phyloP scores from a whole-genome alignment of 2,888 invertebrate species.

The Hypomecis atomaria region DNA sequence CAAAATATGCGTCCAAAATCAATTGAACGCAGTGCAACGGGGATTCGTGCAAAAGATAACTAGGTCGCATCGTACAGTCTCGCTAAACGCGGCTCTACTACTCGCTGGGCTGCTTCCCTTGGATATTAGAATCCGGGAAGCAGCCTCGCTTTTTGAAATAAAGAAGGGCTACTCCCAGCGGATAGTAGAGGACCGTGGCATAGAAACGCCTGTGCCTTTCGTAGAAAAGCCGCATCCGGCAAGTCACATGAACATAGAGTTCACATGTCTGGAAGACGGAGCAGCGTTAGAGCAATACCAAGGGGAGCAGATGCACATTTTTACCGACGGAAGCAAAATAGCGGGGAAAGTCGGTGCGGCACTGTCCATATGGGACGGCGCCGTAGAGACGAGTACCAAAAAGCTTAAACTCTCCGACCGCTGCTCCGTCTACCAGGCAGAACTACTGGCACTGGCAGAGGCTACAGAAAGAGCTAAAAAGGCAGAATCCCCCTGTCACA shows the following conservation, averaged over 20 bases:
- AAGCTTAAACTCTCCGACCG: no score
- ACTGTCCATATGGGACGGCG: background rate
- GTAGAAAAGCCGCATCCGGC: background rate
- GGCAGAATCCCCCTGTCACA: background rate
- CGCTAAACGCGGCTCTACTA: slow-evolving; percentile 1
- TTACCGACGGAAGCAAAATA: background rate
- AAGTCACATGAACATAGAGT: background rate
- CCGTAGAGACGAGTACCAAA: background rate
- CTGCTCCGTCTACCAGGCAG: background rate
- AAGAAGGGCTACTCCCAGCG: slow-evolving; percentile 5
- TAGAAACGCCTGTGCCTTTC: background rate
- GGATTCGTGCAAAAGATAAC: background rate
- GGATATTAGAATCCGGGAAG: background rate
- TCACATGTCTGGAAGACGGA: background rate
- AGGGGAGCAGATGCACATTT: background rate
- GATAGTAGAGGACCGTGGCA: background rate
- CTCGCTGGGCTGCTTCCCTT: background rate
- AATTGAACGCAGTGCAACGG: background rate
- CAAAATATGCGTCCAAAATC: background rate
- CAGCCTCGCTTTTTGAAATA: slow-evolving; percentile 5
- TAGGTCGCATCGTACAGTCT: background rate
- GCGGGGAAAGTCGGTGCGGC: background rate
- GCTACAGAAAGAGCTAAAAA: background rate
- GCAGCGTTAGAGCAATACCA: slow-evolving; percentile 1
- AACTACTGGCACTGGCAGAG: background rate